phyloP scores from a whole-genome alignment of 2,797 vertebrate genomes.

The Acropternis orthonyx region DNA sequence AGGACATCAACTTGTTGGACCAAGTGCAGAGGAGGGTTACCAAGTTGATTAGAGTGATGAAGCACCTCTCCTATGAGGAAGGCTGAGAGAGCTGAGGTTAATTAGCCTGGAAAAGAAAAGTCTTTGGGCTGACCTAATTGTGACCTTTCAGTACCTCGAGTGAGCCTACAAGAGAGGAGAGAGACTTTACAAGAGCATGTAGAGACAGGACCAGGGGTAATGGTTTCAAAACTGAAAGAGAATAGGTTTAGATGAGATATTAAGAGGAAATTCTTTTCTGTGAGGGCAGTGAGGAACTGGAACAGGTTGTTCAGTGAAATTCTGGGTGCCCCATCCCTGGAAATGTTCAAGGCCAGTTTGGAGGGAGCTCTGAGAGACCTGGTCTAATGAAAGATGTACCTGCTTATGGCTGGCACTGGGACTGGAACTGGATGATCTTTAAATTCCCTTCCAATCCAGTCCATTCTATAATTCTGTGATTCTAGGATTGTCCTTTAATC shows the following conservation, averaged over 20 bases:
- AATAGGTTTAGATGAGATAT: background rate
- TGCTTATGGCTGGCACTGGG: no score
- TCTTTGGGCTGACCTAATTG: background rate
- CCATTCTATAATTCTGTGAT: background rate
- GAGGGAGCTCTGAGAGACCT: rapidly evolving
- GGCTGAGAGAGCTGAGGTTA: background rate
- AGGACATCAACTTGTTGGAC: background rate
- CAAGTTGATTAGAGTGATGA: background rate
- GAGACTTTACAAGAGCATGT: background rate
- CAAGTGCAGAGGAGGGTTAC: background rate
- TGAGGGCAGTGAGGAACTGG: background rate
- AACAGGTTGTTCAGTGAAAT: background rate
- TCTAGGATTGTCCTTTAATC: background rate
- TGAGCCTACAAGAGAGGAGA: background rate
- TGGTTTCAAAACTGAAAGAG: background rate
- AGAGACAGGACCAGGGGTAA: background rate
- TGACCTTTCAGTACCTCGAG: background rate
- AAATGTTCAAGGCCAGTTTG: background rate
- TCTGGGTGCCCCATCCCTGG: background rate
- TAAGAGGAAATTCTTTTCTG: background rate
- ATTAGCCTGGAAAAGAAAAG: background rate
- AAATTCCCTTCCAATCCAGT: background rate
- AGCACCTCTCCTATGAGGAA: background rate
- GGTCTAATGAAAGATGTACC: background rate
- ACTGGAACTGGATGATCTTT: background rate